Evolutionary conservation across 2,797 vertebrate species (phyloP), one percentile per base, ranked within the genome.

Genomic region (Mycteria americana): DNA sequence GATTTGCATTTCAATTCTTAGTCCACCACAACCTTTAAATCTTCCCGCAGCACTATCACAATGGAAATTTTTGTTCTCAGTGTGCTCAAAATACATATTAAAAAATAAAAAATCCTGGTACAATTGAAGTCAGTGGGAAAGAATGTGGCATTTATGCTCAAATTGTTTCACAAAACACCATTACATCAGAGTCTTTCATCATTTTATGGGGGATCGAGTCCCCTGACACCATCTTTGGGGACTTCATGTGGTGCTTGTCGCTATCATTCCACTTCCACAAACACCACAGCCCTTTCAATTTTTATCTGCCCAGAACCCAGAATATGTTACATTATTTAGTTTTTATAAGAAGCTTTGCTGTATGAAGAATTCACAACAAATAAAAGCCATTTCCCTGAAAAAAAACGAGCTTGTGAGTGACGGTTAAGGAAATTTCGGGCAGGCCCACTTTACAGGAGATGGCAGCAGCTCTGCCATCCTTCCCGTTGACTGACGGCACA

Each of bases 1-100:
- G 96, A 98, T 98, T 98, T 98, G 97, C 98, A 98, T 98, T 97
- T 98, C 96, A 97, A 97, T 98, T 95, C 93, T 93, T 69, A 96
- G 97, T 95, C 95, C 97, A 91, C 88, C 37, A 63, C 89, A 97
- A 97, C 97, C 94, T 98, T 98, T 97, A 97, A 96, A 98, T 97
- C 97, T 97, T 93, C 82, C 88, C 8, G 80, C 86, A 45, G 43
- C 63, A 76, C 62, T 81, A 85, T 85, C 96, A 97, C 96, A 98
- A 95, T 95, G 87, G 74, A 93, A 97, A 94, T 89, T 93, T 90
- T 93, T 94, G 80, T 92, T 95, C 95, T 91, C 73, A 21, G 73
- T 91, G 60, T 91, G 85, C 88, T 97, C 93, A 94, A 95, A 97
- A 96, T 56, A 86, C 30, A 3, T 53, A 94, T 53, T 17, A 92